Percentiles rank a stretch among this genome's conserved stretches.
Evolutionary conservation across 2,797 vertebrate species (phyloP).

Genomic region (Chloroceryle amazona): DNA sequence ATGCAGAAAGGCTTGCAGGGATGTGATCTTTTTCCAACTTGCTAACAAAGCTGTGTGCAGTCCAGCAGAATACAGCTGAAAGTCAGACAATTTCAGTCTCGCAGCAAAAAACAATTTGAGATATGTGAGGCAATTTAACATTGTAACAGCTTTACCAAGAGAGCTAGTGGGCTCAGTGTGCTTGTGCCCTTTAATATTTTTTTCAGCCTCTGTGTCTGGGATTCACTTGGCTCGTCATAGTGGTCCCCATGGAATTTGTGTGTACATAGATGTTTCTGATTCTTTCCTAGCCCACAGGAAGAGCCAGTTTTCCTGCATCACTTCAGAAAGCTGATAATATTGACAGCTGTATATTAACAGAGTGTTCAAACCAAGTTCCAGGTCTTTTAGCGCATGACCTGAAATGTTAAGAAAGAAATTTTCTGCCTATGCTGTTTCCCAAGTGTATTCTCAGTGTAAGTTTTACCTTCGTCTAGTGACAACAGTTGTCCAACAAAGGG

Average conservation of each 20-base stretch:
- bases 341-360: background rate
- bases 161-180: background rate
- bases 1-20: background rate
- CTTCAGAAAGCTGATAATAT: background rate
- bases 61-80: background rate
- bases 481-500: background rate
- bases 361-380: background rate
- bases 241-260: background rate
- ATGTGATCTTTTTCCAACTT: background rate
- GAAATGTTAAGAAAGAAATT: background rate
- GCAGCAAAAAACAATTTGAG: background rate
- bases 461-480: background rate
- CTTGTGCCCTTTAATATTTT: background rate
- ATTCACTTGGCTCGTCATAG: background rate
- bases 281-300: background rate
- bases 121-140: background rate
- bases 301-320: background rate
- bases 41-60: background rate
- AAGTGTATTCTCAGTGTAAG: background rate
- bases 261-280: background rate
- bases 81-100: background rate
- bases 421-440: background rate
- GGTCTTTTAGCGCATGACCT: background rate
- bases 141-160: background rate
- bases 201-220: background rate